Evolutionary conservation across 2,797 vertebrate genomes (phyloP).

Genomic region (Lutjanus campechanus): DNA sequence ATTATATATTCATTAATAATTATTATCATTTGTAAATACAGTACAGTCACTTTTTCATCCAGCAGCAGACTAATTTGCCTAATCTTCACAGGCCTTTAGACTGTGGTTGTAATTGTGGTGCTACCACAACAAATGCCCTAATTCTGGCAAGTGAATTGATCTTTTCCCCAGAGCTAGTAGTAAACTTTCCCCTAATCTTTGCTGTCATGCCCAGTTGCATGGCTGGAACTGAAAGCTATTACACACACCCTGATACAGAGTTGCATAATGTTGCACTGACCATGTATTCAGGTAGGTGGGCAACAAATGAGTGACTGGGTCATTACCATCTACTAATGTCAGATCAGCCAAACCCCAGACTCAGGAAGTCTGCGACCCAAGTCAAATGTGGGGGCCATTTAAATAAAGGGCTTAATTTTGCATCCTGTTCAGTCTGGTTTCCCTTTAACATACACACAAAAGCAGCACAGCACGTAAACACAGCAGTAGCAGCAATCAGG

Average conservation of each 20-base stretch:
- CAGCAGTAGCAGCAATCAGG: conserved; percentile 65
- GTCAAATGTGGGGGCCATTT: conserved; percentile 50
- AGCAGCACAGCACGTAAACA: conserved; percentile 54
- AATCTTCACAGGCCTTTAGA: too few relatives aligned
- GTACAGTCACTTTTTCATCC: too few relatives aligned
- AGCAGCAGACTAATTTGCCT: too few relatives aligned
- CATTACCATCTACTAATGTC: conserved; percentile 64
- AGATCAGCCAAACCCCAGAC: conserved; percentile 59
- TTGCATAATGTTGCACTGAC: conserved; percentile 14
- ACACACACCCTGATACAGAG: conserved; percentile 37
- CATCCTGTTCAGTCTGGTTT: conserved; percentile 66
- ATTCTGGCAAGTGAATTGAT: background rate
- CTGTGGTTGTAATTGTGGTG: background rate
- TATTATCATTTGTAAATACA: too few relatives aligned
- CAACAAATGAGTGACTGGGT: conserved; percentile 39
- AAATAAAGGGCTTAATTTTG: conserved; percentile 61
- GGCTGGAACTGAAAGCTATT: conserved; percentile 33
- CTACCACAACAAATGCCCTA: background rate
- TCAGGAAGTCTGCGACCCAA: conserved; percentile 71
- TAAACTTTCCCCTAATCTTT: conserved; percentile 32
- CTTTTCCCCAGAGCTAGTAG: conserved; percentile 5
- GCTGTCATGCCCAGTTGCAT: conserved; percentile 19
- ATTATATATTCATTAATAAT: too few relatives aligned
- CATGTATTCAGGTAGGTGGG: conserved; percentile 42
- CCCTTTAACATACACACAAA: conserved; percentile 40